Conservation (phyloP, 1,140 invertebrate species). For the Drosophila tristis region DNA sequence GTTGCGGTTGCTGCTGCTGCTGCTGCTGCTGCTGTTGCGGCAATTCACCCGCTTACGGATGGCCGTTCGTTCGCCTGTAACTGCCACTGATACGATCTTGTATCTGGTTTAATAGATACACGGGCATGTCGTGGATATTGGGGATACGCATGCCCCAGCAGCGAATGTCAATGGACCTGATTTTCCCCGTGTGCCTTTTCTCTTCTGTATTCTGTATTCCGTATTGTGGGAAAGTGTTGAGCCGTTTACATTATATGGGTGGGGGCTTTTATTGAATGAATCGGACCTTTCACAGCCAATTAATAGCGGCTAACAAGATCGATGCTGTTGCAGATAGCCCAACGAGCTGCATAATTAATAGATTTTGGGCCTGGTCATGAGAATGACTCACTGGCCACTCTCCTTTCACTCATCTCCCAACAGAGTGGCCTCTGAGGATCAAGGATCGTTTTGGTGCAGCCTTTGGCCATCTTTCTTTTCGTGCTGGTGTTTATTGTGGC, state of each 20-base stretch:
- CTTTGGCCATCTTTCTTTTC: conserved; percentile 11
- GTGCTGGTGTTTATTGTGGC: conserved; percentile 73
- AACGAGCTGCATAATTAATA: conserved; percentile 70
- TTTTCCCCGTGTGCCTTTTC: conserved; percentile 1
- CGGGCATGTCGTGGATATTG: background rate
- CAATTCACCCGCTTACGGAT: conserved; percentile 58
- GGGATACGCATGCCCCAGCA: conserved; percentile 45
- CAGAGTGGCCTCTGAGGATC: background rate
- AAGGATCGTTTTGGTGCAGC: background rate
- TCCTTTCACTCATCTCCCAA: background rate
- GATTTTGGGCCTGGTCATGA: conserved; percentile 35
- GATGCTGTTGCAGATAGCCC: conserved; percentile 63
- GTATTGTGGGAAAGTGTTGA: conserved; percentile 74
- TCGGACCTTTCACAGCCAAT: conserved; percentile 78
- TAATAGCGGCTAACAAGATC: conserved; percentile 80
- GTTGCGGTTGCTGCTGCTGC: conserved; percentile 51
- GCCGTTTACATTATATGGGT: conserved; percentile 63
- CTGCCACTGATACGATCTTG: conserved; percentile 54
- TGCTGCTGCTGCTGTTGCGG: conserved; percentile 45
- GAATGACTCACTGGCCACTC: conserved; percentile 21
- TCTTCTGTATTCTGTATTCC: background rate
- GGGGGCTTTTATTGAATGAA: conserved; percentile 75
- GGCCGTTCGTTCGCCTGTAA: conserved; percentile 44
- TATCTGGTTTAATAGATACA: conserved; percentile 56
- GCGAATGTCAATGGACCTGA: conserved; percentile 74